Base-by-base conservation (phyloP, 2,888 invertebrate genomes). In the Agrenia bidenticulata region DNA sequence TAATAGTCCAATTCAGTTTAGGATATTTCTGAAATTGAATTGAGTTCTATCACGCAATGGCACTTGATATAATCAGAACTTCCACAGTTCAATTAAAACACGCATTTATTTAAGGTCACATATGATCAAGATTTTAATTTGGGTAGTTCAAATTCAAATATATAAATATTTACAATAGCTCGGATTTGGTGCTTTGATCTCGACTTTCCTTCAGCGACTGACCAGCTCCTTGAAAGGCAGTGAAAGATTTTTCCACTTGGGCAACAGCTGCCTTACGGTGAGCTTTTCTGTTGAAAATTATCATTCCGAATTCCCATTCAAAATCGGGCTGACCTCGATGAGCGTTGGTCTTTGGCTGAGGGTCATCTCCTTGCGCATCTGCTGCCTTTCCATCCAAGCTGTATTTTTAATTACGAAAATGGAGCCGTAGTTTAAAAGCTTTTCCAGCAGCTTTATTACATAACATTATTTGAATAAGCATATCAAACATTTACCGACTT, bases 141-240 rank as follows among this genome's bases (percentile, higher is more conserved):
- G n/a, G n/a, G n/a, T n/a, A n/a, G n/a, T n/a, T n/a, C n/a, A n/a
- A n/a, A n/a, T n/a, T n/a, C n/a, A n/a, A n/a, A n/a, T n/a, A n/a
- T n/a, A n/a, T n/a, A n/a, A n/a, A n/a, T n/a, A n/a, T n/a, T n/a
- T n/a, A n/a, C n/a, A n/a, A n/a, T n/a, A n/a, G n/a, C n/a, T n/a
- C n/a, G n/a, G n/a, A n/a, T n/a, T n/a, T n/a, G n/a, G n/a, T n/a
- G n/a, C n/a, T n/a, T n/a, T n/a, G n/a, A n/a, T n/a, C n/a, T n/a
- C n/a, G n/a, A n/a, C n/a, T n/a, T n/a, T n/a, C n/a, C n/a, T 50
- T 58, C 11, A 64, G 39, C 7, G 64, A 23, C 5, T 50, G 32
- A 1, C 66, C 66, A 13, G 45, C 19, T 11, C 61, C 58, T n/a
- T 61, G 49, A 37, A 66, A 66, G 0, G 66, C 27, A 4, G 32